Evolutionary conservation across 1,140 invertebrate species (phyloP).

Genomic region (Bombus impatiens): DNA sequence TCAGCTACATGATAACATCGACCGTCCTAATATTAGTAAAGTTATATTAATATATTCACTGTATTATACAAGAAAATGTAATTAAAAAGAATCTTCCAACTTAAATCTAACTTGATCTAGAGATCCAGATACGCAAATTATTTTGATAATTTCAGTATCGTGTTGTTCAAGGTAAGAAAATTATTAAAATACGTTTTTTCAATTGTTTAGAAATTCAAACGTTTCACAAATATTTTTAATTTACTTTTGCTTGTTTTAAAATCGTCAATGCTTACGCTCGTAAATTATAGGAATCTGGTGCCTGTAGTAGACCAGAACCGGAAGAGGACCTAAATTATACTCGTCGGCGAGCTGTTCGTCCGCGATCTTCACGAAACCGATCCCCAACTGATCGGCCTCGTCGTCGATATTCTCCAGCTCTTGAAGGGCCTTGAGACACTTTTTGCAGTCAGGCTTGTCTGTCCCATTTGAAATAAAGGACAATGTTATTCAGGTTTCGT

Average conservation of each 20-base stretch:
- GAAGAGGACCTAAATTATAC: conserved; percentile 94
- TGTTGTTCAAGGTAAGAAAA: not conserved
- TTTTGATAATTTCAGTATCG: not conserved
- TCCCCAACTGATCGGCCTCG: conserved; percentile 96
- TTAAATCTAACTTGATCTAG: no score
- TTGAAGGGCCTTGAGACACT: conserved; percentile 93
- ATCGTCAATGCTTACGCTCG: conserved; percentile 87
- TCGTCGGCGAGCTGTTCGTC: conserved; percentile 95
- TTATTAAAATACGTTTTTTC: not conserved
- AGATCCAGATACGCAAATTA: no score
- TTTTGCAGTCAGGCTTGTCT: conserved; percentile 97
- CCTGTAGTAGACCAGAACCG: conserved; percentile 95
- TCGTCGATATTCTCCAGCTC: conserved; percentile 97
- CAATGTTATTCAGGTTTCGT: conserved; percentile 40
- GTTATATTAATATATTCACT: not conserved
- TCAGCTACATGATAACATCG: not conserved
- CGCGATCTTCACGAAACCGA: conserved; percentile 97
- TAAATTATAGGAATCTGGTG: conserved; percentile 97
- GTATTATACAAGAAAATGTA: no score
- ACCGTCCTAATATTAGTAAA: not conserved
- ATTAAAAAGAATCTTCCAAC: no score
- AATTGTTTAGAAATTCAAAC: not conserved
- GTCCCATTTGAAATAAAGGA: conserved; percentile 81
- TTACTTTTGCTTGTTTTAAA: not conserved
- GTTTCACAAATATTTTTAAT: not conserved